Evolutionary conservation across 2,113 vertebrate genomes (phyloP), one percentile per base, ranked within the genome.

Genomic region (Dromaius novaehollandiae): DNA sequence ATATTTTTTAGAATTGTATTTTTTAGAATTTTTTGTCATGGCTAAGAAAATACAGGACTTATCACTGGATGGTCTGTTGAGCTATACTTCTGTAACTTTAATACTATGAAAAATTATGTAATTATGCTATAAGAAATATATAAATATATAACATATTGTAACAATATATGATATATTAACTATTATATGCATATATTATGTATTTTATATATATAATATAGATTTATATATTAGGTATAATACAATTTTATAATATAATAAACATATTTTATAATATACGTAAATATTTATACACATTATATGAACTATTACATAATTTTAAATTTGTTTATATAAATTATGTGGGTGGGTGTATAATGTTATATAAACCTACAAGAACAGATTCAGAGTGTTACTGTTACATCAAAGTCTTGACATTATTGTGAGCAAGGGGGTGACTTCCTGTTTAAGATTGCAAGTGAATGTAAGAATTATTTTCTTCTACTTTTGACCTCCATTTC

Each of bases 401-500:
- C 26, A n/a, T 42, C 7, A 2, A 64, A 82, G 51, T 36, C 70
- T 75, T 94, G 90, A 75, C 56, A 19, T 38, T 75, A 56, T 91
- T 71, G 26, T 68, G 61, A 82, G 77, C 65, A 76, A 90, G 73
- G 81, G 51, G 32, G 24, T 51, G 77, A 60, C 42, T 86, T 83
- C 74, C 32, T 93, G 9, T 86, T 92, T 94, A 88, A 83, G 80
- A 10, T 76, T 89, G 42, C 40, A 82, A 93, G 63, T 84, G 83
- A 77, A 73, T 84, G 70, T 0, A 0, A 75, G 77, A 66, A 46
- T 94, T 93, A 90, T 92, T 93, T 95, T 90, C 79, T 88, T 94
- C 78, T 85, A 63, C 40, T 82, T 95, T 95, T 93, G 86, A 92
- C 86, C 71, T 94, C 80, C 64, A 91, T 94, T 94, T 95, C 69